A percentile compares a stretch with the other conserved stretches of the same genome.
phyloP scores from a whole-genome alignment of 2,797 vertebrate genomes.

The Acrossocheilus wenchowensis region DNA sequence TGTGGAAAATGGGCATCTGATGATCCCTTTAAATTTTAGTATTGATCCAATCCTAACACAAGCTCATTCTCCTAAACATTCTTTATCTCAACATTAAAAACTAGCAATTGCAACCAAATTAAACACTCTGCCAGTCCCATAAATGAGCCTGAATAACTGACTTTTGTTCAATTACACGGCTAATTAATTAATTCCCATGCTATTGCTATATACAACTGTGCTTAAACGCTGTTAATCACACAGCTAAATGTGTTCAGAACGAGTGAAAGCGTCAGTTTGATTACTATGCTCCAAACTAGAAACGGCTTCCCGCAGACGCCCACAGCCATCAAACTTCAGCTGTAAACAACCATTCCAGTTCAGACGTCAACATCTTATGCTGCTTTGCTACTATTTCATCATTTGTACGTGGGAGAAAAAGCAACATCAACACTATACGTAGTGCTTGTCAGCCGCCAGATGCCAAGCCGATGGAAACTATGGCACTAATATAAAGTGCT shows the following conservation, averaged over 20 bases:
- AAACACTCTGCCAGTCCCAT: not conserved
- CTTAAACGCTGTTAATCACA: conserved; percentile 37
- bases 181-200: conserved; percentile 35
- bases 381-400: conserved; percentile 27
- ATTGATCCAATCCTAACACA: not conserved
- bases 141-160: conserved; percentile 14
- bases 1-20: too few relatives aligned
- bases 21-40: not conserved
- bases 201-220: conserved; percentile 11
- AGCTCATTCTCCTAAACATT: conserved; percentile 52
- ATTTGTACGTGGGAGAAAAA: conserved; percentile 17
- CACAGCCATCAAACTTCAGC: conserved; percentile 67
- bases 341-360: conserved; percentile 41
- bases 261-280: conserved; percentile 73
- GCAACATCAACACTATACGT: conserved; percentile 14
- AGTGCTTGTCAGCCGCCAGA: conserved; percentile 17
- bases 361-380: conserved; percentile 31
- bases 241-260: conserved; percentile 5
- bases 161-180: conserved; percentile 35
- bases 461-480: conserved; percentile 3
- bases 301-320: conserved; percentile 73
- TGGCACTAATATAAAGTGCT: conserved; percentile 43
- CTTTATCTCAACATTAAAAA: not conserved
- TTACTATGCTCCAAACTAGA: conserved; percentile 76
- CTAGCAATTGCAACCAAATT: not conserved